Evolutionary conservation across 30 jellyfish, hydroid and myxozoan genomes (phyloP).

Genomic region (Hydractinia echinata): DNA sequence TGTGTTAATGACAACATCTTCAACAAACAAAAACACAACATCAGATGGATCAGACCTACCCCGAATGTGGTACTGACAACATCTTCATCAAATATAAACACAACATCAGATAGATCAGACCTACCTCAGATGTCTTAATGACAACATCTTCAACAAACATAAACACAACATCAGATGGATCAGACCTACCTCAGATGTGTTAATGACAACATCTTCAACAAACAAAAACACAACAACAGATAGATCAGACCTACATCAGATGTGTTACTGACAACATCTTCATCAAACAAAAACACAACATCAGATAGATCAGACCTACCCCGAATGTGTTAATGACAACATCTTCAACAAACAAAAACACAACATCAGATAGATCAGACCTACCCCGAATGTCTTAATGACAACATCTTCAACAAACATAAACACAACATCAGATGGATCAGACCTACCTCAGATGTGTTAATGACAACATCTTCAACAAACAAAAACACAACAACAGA

Average conservation of each 20-base stretch:
- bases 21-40: conserved; percentile 78
- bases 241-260: no score
- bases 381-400: not conserved
- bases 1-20: conserved; percentile 50
- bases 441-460: no score
- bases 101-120: conserved; percentile 54
- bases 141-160: no score
- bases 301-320: no score
- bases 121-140: no score
- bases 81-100: conserved; percentile 74
- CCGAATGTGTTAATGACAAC: conserved; percentile 22
- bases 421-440: conserved; percentile 71
- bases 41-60: conserved; percentile 37
- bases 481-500: no score
- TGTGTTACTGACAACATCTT: no score
- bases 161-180: no score
- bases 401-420: conserved; percentile 60
- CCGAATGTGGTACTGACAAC: not conserved
- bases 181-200: no score
- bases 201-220: no score
- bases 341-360: conserved; percentile 76
- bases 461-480: no score
- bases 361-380: conserved; percentile 54
- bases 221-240: no score
- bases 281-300: not conserved